Percentiles rank a stretch among this genome's conserved stretches.
phyloP scores from a whole-genome alignment of 2,113 vertebrate genomes.

The Spermophilus dauricus region DNA sequence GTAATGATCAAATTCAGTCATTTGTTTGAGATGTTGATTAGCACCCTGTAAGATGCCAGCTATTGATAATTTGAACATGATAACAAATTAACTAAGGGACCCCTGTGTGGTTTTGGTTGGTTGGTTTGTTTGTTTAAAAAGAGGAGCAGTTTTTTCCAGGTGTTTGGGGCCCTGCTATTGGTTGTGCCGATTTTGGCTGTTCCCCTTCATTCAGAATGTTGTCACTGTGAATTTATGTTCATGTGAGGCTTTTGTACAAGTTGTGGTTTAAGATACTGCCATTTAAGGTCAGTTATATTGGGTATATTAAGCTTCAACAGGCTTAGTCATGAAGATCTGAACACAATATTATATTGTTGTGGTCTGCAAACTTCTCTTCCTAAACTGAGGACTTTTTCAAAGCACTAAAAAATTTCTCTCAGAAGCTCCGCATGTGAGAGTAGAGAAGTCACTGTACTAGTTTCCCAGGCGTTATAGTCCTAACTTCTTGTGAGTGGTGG shows the following conservation, averaged over 20 bases:
- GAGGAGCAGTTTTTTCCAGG: slow-evolving; percentile 84
- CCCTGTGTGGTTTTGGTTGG: background rate
- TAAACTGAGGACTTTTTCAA: slow-evolving; percentile 77
- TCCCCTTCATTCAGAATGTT: slow-evolving; percentile 57
- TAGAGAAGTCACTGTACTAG: background rate
- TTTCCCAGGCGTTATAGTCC: slow-evolving; percentile 67
- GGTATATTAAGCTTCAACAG: slow-evolving; percentile 69
- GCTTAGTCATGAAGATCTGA: slow-evolving; percentile 78
- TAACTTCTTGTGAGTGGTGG: slow-evolving; percentile 66
- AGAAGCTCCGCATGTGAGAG: slow-evolving; percentile 46
- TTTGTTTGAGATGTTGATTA: background rate
- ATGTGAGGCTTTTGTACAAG: background rate
- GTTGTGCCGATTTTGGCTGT: slow-evolving; percentile 74
- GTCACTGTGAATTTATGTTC: background rate
- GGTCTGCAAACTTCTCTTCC: slow-evolving; percentile 68
- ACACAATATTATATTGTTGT: slow-evolving; percentile 73
- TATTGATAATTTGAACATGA: slow-evolving; percentile 76
- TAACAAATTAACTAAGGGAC: slow-evolving; percentile 57
- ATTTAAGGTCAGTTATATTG: slow-evolving; percentile 79
- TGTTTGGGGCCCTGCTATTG: slow-evolving; percentile 77
- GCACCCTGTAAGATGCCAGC: slow-evolving; percentile 67
- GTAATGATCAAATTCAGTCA: background rate
- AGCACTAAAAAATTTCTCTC: slow-evolving; percentile 58
- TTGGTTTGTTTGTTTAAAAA: background rate
- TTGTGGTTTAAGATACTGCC: slow-evolving; percentile 54